Base-by-base conservation (phyloP, 2,888 invertebrate species). In the Epsilonema sp. region DNA sequence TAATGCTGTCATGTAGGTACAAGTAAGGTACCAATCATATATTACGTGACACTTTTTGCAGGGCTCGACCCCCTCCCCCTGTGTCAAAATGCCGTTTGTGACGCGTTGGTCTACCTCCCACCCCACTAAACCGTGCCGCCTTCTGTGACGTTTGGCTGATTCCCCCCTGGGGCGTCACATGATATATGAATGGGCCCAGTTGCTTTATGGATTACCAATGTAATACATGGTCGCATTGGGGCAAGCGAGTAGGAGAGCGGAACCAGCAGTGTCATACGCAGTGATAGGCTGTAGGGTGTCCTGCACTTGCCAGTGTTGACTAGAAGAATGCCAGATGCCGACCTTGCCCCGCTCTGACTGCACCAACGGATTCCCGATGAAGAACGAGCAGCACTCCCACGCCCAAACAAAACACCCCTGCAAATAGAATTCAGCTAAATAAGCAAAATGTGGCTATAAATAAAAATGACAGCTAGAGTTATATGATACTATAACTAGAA, bases 281-380 rank as follows among this genome's bases (percentile, higher is more conserved):
- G 87, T 79, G 48, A 94, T 85, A 1, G 89, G 84, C n/a, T n/a
- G n/a, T 20, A 87, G 82, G 16, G 92, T 82, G 67, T 92, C 90
- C 65, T 90, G 89, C 37, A 70, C 70, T 72, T 92, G 92, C 89
- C 92, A 94, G 68, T 92, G 89, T 61, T 90, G 89, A 0, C 90
- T 89, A 80, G 90, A 90, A 1, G 90, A 85, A 68, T 94, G 92
- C 92, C 92, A 94, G n/a, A 94, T 92, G 1, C 94, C 92, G 22
- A 94, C 83, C 69, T 90, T 90, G 3, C 86, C 86, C 5, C 78
- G 78, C 2, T 80, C 78, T 39, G 87, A 87, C 24, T 92, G 92
- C n/a, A 97, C 94, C 54, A 94, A 70, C 64, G 94, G 94, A 55
- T 85, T 87, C 1, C 94, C 92, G 64, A 94, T 92, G 67, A 94